Percentiles rank a stretch among this genome's conserved stretches.
phyloP scores from a whole-genome alignment of 2,797 vertebrate species.

The Microchirus variegatus region DNA sequence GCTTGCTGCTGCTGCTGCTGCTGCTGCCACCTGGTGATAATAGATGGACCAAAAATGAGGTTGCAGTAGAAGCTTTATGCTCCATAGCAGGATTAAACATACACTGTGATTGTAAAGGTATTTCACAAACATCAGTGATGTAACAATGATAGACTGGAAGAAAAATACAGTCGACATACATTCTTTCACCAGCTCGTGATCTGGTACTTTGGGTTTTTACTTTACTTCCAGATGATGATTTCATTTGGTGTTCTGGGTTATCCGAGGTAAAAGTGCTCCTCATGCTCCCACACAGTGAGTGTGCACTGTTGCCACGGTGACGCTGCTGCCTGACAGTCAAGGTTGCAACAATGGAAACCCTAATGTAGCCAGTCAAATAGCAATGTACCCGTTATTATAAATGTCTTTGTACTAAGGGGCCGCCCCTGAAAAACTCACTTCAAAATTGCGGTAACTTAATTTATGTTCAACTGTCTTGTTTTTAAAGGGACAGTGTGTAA shows the following conservation, averaged over 20 bases:
- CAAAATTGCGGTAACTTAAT: background rate
- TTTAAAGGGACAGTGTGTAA: background rate
- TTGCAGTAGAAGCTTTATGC: too few relatives aligned
- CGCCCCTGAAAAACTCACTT: slow-evolving; percentile 18
- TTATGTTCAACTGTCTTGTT: background rate
- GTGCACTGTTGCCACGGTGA: slow-evolving; percentile 50
- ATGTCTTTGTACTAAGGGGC: slow-evolving; percentile 8
- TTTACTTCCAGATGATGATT: slow-evolving; percentile 32
- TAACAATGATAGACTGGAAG: too few relatives aligned
- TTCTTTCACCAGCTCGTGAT: slow-evolving; percentile 13
- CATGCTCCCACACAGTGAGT: slow-evolving; percentile 48
- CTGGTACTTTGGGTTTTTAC: slow-evolving; percentile 10
- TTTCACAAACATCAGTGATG: too few relatives aligned
- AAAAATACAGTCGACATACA: background rate
- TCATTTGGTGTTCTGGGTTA: slow-evolving; percentile 40
- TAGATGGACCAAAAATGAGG: too few relatives aligned
- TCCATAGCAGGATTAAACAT: too few relatives aligned
- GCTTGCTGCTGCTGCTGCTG: too few relatives aligned
- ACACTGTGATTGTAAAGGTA: too few relatives aligned
- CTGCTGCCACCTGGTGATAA: too few relatives aligned
- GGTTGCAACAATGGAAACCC: slow-evolving; percentile 26
- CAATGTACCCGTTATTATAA: slow-evolving; percentile 33
- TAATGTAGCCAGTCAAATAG: slow-evolving; percentile 32
- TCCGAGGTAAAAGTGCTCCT: slow-evolving; percentile 54
- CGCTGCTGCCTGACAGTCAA: slow-evolving; percentile 27